These are phyloP conservation scores for Atlantisia rogersi DNA, from an alignment of 2,113 vertebrate species.

Conservation along the genomic window DNA sequence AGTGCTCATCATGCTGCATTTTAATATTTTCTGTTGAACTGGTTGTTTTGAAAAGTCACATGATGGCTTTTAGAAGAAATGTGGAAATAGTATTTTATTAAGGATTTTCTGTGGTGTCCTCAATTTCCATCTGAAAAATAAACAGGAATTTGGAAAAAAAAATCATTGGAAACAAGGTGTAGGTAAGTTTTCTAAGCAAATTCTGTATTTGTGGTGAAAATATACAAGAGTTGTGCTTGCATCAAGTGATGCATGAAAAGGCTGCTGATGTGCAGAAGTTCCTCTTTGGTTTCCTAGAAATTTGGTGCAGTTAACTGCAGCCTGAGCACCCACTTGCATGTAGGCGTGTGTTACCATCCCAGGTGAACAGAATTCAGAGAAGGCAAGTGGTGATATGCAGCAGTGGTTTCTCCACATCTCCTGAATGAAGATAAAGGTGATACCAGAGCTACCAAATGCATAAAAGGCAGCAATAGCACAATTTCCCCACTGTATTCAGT, in stretches of 20 bases:
- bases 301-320: background rate
- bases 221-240: background rate
- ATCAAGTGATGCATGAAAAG: background rate
- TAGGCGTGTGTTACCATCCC: too few relatives aligned
- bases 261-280: background rate
- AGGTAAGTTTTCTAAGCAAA: background rate
- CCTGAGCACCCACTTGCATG: background rate
- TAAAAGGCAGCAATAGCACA: background rate
- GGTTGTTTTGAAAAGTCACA: background rate
- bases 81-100: background rate
- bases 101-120: background rate
- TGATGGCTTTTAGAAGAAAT: background rate
- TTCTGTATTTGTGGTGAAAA: background rate
- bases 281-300: background rate
- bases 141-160: background rate
- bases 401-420: too few relatives aligned
- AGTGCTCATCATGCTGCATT: background rate
- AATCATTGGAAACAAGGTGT: background rate
- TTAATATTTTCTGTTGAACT: background rate
- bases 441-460: background rate
- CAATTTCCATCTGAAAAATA: background rate
- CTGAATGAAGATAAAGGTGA: too few relatives aligned
- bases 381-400: too few relatives aligned
- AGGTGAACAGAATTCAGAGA: too few relatives aligned
- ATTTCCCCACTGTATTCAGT: background rate